Evolutionary conservation across 2,888 invertebrate genomes (phyloP).

Genomic region (Zelleria hepariella): DNA sequence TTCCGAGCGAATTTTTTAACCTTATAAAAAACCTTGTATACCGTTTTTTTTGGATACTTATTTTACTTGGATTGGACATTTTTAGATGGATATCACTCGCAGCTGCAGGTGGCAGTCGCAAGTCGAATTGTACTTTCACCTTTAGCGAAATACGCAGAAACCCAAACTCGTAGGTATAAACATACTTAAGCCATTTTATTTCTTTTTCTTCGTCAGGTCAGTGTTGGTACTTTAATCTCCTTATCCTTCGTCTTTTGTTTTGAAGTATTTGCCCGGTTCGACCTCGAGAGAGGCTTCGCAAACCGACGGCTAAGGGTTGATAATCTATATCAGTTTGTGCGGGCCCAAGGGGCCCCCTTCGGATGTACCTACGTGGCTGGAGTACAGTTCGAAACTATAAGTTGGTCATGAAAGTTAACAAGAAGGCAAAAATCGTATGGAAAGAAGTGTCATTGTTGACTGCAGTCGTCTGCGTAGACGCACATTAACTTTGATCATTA

Average conservation of each 20-base stretch:
- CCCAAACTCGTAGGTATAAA: constrained; percentile 1
- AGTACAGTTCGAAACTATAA: neutral
- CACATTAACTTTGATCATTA: too few species aligned
- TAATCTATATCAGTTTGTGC: constrained; percentile 54
- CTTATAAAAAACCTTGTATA: too few species aligned
- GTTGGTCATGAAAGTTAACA: neutral
- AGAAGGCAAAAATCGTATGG: neutral
- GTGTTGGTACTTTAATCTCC: constrained; percentile 43
- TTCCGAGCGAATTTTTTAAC: too few species aligned
- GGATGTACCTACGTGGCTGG: neutral
- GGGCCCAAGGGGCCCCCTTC: constrained; percentile 37
- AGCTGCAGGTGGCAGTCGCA: too few species aligned
- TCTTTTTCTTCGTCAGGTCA: constrained; percentile 32
- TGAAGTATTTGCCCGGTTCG: constrained; percentile 42
- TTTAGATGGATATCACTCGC: too few species aligned
- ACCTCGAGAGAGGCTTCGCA: constrained; percentile 42
- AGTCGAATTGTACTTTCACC: too few species aligned
- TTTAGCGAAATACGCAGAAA: too few species aligned
- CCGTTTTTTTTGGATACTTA: too few species aligned
- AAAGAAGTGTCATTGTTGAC: neutral
- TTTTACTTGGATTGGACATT: too few species aligned
- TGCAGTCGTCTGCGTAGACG: too few species aligned
- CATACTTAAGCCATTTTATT: constrained; percentile 23
- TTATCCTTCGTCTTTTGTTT: constrained; percentile 51
- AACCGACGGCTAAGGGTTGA: constrained; percentile 41